Base-by-base conservation (phyloP, 2,888 invertebrate species). In the Pilophorus perplexus region DNA sequence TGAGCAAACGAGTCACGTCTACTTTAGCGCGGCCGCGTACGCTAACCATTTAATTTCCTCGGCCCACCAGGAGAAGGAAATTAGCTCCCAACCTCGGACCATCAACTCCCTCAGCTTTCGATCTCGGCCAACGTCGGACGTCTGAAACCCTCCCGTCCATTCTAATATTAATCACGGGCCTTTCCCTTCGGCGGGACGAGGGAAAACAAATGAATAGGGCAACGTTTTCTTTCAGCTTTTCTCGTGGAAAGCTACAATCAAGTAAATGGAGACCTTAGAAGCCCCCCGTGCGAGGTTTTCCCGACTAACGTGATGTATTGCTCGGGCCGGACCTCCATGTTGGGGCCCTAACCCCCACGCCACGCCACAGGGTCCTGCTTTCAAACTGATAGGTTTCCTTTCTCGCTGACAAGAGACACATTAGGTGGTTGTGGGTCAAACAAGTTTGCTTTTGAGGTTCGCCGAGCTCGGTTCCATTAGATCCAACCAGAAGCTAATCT, bases 211-310 rank as follows among this genome's bases (percentile, higher is more conserved):
- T 59, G 59, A 40, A 59, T 27, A 38, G 27, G 42, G 40, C 27
- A 37, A 25, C 59, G 33, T 59, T 42, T 59, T 59, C 59, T 27
- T 59, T 40, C 27, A 27, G 22, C 40, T 22, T 42, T 18, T 42
- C 18, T 16, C 14, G 16, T 48, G 27, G 42, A 42, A 38, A 42
- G 59, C 40, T 42, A 59, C 59, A 59, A 59, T 59, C 59, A 59
- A 59, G 59, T 59, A 59, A 59, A 59, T 59, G 59, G 59, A 59
- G 59, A 27, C 16, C 59, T 38, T 23, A 25, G 42, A 42, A 23
- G 59, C 14, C 18, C 16, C 25, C n/a, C 20, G 10, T 23, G 10
- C 52, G 27, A 28, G 27, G 10, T 28, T 25, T 14, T 20, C 52
- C 28, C 27, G 52, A 28, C 27, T 5, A 18, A 27, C 59, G 42